Evolutionary conservation across 2,797 vertebrate genomes (phyloP).

Genomic region (Aselliscus stoliczkanus): DNA sequence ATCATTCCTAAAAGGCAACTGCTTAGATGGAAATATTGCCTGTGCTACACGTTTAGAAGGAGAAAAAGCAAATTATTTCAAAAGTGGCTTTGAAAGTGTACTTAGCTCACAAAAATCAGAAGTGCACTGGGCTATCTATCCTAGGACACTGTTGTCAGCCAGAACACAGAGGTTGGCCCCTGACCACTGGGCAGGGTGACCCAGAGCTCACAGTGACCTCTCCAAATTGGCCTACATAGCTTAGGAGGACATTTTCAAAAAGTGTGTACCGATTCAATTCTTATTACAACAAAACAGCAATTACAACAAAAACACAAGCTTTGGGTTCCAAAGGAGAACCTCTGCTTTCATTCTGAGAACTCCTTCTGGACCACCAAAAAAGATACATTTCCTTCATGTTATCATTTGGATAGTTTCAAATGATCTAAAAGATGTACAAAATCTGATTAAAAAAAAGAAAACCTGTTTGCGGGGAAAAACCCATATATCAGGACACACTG

Average conservation of each 20-base stretch:
- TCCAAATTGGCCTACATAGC: neutral
- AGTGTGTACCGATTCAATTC: neutral
- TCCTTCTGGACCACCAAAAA: neutral
- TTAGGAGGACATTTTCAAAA: neutral
- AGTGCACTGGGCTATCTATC: slow-evolving; percentile 35
- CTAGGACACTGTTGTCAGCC: slow-evolving; percentile 50
- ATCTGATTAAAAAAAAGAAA: neutral
- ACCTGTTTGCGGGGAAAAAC: neutral
- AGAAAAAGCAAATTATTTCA: slow-evolving; percentile 71
- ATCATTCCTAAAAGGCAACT: slow-evolving; percentile 63
- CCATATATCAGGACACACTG: neutral
- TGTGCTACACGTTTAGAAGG: slow-evolving; percentile 57
- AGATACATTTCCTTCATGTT: neutral
- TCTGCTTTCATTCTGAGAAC: slow-evolving; percentile 1
- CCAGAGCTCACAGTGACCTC: neutral
- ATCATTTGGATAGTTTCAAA: slow-evolving; percentile 9
- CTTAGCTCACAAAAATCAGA: slow-evolving; percentile 69
- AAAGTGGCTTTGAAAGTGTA: slow-evolving; percentile 69
- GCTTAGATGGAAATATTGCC: slow-evolving; percentile 58
- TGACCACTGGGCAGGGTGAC: slow-evolving; percentile 51
- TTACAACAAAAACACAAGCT: neutral
- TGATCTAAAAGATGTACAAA: neutral
- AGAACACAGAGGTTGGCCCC: slow-evolving; percentile 45
- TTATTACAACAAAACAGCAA: neutral
- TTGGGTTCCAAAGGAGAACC: neutral